Percentiles rank a stretch among this genome's conserved stretches.
These are phyloP conservation scores for Corythornis vintsioides DNA, from an alignment of 2,113 vertebrate genomes.

Conservation along the genomic window DNA sequence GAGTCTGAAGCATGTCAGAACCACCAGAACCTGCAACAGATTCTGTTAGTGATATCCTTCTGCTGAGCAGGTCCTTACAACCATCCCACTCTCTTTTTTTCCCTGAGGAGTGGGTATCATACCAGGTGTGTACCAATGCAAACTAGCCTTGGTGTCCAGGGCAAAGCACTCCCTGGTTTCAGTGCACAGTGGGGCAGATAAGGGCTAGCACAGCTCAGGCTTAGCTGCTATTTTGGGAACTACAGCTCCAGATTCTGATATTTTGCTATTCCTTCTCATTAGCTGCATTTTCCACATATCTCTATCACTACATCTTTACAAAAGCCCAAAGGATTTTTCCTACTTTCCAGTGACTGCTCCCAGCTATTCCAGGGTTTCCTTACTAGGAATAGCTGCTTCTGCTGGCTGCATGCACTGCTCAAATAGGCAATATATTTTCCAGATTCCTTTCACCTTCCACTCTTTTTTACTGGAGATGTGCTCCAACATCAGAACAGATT, in stretches of 20 bases:
- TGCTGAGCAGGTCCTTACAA: not conserved
- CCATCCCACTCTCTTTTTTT: not conserved
- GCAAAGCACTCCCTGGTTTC: not conserved
- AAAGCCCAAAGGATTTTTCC: conserved; percentile 9
- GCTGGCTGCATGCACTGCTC: not conserved
- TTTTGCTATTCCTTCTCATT: conserved; percentile 6
- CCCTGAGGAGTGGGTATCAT: no score
- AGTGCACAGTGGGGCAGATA: not conserved
- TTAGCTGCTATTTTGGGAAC: not conserved
- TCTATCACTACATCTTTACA: not conserved
- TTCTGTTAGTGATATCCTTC: not conserved
- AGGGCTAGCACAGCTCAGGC: not conserved
- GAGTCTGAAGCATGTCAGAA: not conserved
- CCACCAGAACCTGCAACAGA: not conserved
- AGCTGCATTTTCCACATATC: not conserved
- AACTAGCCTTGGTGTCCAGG: not conserved
- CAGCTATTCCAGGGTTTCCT: not conserved
- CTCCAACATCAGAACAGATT: not conserved
- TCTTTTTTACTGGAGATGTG: not conserved
- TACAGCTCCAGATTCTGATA: conserved; percentile 9
- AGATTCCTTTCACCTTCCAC: conserved; percentile 25
- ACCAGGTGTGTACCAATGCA: rapidly evolving
- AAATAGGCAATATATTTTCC: conserved; percentile 18
- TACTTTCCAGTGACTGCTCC: not conserved
- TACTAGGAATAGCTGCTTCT: conserved; percentile 29